These are phyloP conservation scores for Neodiprion pinetum DNA, from an alignment of 1,140 invertebrate genomes.

Conservation along the genomic window DNA sequence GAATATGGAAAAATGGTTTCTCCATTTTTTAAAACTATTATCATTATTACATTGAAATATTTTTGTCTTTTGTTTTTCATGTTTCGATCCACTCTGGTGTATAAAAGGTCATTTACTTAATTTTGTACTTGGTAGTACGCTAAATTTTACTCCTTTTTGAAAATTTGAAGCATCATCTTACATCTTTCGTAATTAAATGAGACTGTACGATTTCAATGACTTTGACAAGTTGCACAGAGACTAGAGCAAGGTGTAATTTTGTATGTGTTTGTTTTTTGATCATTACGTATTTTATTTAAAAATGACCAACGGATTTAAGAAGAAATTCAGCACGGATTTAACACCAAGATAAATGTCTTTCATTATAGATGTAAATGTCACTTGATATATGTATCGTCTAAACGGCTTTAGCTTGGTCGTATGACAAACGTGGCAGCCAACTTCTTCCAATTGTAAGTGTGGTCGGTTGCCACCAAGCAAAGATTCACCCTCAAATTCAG, in stretches of 20 bases:
- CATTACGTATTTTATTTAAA: slow-evolving; percentile 65
- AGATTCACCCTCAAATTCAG: slow-evolving; percentile 51
- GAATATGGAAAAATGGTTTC: too few species aligned
- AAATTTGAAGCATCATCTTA: too few species aligned
- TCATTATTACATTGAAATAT: too few species aligned
- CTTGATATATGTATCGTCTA: slow-evolving; percentile 57
- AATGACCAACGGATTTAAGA: slow-evolving; percentile 77
- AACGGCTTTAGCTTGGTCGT: slow-evolving; percentile 62
- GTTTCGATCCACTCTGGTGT: too few species aligned
- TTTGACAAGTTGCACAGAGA: neutral
- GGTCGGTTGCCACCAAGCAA: slow-evolving; percentile 65
- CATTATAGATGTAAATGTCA: slow-evolving; percentile 60
- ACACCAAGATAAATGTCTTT: slow-evolving; percentile 69
- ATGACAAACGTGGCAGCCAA: slow-evolving; percentile 73
- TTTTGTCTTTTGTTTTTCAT: too few species aligned
- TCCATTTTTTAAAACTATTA: too few species aligned
- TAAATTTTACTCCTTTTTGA: too few species aligned
- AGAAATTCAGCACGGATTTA: slow-evolving; percentile 77
- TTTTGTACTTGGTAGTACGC: too few species aligned
- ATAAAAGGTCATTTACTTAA: too few species aligned
- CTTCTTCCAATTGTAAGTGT: slow-evolving; percentile 68
- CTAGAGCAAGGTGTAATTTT: neutral
- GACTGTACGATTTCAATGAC: neutral
- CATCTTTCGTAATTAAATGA: too few species aligned
- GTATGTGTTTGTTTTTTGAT: neutral